phyloP scores from a whole-genome alignment of 2,797 vertebrate species.

The Xenentodon cancila region DNA sequence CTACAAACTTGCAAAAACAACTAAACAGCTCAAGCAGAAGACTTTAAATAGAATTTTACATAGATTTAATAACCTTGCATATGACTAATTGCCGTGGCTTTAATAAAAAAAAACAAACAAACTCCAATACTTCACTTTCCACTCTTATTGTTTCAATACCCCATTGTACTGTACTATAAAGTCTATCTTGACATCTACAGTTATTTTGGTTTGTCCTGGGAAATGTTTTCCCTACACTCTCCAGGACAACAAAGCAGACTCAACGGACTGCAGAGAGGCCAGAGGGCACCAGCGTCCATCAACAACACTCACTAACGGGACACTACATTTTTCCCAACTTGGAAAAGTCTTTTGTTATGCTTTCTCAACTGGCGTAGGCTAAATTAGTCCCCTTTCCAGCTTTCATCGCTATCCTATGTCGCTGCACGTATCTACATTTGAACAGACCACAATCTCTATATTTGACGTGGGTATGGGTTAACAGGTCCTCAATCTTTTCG shows the following conservation, averaged over 20 bases:
- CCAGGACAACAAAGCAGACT: conserved; percentile 54
- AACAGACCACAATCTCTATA: conserved; percentile 22
- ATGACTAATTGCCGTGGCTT: no score
- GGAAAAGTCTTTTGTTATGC: conserved; percentile 34
- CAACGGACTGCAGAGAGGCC: conserved; percentile 40
- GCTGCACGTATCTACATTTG: not conserved
- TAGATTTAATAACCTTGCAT: no score
- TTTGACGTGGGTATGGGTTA: conserved; percentile 1
- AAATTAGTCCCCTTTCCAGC: conserved; percentile 36
- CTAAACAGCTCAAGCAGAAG: not conserved
- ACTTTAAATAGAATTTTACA: not conserved
- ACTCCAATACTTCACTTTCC: conserved; percentile 20
- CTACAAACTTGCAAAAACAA: conserved; percentile 17
- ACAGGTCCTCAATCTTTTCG: conserved; percentile 19
- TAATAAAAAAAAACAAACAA: no score
- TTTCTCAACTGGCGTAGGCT: conserved; percentile 28
- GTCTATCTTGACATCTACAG: conserved; percentile 25
- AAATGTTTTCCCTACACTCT: conserved; percentile 41
- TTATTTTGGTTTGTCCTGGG: conserved; percentile 52
- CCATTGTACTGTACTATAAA: conserved; percentile 39
- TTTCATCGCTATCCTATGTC: conserved; percentile 13
- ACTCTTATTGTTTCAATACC: conserved; percentile 35
- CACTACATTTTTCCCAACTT: conserved; percentile 17
- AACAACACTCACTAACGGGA: conserved; percentile 52
- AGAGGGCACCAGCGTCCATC: conserved; percentile 61